phyloP scores from a whole-genome alignment of 2,797 vertebrate species.

The Bovichtus diacanthus region DNA sequence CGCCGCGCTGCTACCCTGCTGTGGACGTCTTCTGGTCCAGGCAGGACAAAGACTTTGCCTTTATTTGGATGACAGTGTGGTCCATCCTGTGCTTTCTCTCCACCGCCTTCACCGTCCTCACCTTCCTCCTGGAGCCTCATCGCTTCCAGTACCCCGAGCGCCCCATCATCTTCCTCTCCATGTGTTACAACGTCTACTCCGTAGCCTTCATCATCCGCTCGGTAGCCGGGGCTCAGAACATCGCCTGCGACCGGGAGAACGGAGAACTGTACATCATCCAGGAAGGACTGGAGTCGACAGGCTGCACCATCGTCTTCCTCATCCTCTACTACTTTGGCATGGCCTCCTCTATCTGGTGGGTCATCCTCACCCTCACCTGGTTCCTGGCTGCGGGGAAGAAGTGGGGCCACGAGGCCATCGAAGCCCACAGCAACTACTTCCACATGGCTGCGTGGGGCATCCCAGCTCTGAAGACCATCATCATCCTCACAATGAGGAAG shows the following conservation, averaged over 20 bases:
- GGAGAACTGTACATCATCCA: slow-evolving; percentile 95
- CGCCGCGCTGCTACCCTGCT: slow-evolving; percentile 91
- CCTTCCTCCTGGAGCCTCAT: slow-evolving; percentile 96
- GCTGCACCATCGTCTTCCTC: slow-evolving; percentile 98
- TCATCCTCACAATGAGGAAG: slow-evolving; percentile 96
- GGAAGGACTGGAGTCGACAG: slow-evolving; percentile 96
- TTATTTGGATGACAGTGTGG: slow-evolving; percentile 98
- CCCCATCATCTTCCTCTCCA: slow-evolving; percentile 98
- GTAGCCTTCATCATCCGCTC: slow-evolving; percentile 97
- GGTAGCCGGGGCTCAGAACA: slow-evolving; percentile 93
- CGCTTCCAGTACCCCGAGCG: slow-evolving; percentile 98
- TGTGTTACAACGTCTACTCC: slow-evolving; percentile 98
- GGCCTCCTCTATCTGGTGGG: slow-evolving; percentile 99
- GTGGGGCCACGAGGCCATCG: slow-evolving; percentile 98
- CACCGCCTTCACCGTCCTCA: slow-evolving; percentile 97
- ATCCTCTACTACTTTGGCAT: slow-evolving; percentile 99
- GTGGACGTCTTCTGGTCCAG: slow-evolving; percentile 97
- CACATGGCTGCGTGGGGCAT: slow-evolving; percentile 98
- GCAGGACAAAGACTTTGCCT: slow-evolving; percentile 97
- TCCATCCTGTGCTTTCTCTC: slow-evolving; percentile 96
- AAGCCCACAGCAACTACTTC: slow-evolving; percentile 98
- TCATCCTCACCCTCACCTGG: slow-evolving; percentile 97
- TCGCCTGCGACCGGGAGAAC: slow-evolving; percentile 94
- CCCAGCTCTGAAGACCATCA: slow-evolving; percentile 95
- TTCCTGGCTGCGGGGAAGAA: slow-evolving; percentile 98